Conservation (phyloP, 2,888 invertebrate genomes). For the Luperina nickerlii region DNA sequence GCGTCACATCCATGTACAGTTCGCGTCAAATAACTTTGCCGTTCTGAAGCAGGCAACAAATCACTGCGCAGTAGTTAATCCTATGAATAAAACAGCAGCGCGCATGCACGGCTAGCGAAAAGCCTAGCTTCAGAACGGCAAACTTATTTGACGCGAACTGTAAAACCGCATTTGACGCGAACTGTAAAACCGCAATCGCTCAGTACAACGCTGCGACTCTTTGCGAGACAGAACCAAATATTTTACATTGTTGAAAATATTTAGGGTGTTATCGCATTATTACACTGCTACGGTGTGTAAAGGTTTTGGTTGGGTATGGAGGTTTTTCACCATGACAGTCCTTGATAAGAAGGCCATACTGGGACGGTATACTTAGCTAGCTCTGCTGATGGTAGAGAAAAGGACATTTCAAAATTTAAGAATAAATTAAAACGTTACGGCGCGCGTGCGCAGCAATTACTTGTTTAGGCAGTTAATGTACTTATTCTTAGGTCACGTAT, state of each 20-base stretch:
- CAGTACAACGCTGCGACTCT: not conserved
- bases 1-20: not conserved
- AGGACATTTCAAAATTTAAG: not conserved
- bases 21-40: too few species aligned
- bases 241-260: not conserved
- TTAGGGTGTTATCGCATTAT: not conserved
- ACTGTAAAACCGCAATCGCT: not conserved
- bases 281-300: conserved; percentile 16
- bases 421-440: not conserved
- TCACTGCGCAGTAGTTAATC: too few species aligned
- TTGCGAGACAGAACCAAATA: not conserved
- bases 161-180: too few species aligned
- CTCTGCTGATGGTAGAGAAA: not conserved
- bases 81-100: too few species aligned
- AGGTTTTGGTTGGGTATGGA: too few species aligned
- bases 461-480: not conserved
- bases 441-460: not conserved
- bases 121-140: too few species aligned
- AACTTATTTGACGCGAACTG: too few species aligned
- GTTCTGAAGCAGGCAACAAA: too few species aligned
- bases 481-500: not conserved
- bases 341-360: not conserved
- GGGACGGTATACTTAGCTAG: not conserved
- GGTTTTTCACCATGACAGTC: not conserved
- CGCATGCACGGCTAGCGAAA: too few species aligned